Conservation (phyloP, 2,888 invertebrate species). For the Notodonta ziczac region DNA sequence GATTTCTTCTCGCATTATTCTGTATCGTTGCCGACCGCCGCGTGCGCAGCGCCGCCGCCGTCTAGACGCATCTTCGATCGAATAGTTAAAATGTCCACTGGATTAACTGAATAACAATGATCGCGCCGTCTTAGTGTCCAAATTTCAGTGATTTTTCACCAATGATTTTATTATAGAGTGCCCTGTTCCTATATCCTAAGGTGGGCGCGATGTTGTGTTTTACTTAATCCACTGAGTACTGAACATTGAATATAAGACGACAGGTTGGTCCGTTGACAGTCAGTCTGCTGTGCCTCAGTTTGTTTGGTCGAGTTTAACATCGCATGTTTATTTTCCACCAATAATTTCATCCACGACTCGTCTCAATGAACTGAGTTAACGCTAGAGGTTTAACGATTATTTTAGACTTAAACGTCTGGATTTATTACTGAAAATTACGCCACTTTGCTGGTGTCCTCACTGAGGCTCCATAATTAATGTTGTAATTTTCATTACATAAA, state of each 20-base stretch:
- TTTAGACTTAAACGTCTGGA: conserved; percentile 55
- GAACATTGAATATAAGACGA: conserved; percentile 39
- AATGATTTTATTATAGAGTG: conserved; percentile 79
- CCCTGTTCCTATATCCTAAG: conserved; percentile 76
- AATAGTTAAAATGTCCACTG: conserved; percentile 64
- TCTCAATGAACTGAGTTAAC: conserved; percentile 62
- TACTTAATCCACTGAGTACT: conserved; percentile 72
- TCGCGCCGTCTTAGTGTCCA: conserved; percentile 57
- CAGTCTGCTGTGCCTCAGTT: conserved; percentile 64
- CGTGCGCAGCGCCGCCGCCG: conserved; percentile 24
- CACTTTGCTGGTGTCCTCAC: conserved; percentile 21
- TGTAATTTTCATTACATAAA: conserved; percentile 58
- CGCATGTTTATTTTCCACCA: conserved; percentile 41
- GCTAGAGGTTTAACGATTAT: conserved; percentile 57
- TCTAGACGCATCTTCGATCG: conserved; percentile 78
- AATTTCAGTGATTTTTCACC: conserved; percentile 82
- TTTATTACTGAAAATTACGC: conserved; percentile 53
- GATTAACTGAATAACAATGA: conserved; percentile 73
- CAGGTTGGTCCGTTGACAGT: conserved; percentile 36
- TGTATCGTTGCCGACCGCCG: conserved; percentile 38
- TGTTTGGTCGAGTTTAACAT: conserved; percentile 52
- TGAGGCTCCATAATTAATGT: conserved; percentile 21
- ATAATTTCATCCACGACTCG: conserved; percentile 45
- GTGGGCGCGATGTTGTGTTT: conserved; percentile 57
- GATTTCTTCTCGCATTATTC: conserved; percentile 40